Evolutionary conservation across 2,888 invertebrate genomes (phyloP), one percentile per base, ranked within the genome.

Genomic region (Pristionchus arcanus): DNA sequence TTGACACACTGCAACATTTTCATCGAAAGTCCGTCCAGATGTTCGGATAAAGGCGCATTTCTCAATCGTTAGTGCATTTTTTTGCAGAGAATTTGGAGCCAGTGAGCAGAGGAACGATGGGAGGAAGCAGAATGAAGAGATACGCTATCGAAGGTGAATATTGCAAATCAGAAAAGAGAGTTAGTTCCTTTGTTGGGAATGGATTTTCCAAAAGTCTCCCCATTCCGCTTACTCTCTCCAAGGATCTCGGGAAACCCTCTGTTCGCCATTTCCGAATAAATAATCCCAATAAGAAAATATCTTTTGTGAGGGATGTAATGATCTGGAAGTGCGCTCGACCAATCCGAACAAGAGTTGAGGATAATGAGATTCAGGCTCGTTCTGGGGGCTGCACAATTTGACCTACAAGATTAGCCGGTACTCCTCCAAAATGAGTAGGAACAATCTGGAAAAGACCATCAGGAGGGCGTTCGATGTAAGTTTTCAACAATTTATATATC

Each of bases 51-150:
- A 25, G 13, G 28, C 68, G 15, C 68, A 28, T 71, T 31, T 71
- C 16, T 71, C 31, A 16, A 34, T 34, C 71, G 31, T 5, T 11
- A 31, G 15, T 34, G 71, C 49, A 5, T 49, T 77, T 77, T 81
- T 81, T 53, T n/a, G 49, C 81, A 28, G 49, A 81, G 34, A 74
- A 81, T 53, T 53, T 81, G 37, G n/a, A 53, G 37, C 81, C 81
- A 53, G 49, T 37, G 49, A 63, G 9, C 11, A 11, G 63, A 9
- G 25, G 63, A 63, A 25, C 49, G 28, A 53, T 25, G 15, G 68
- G 37, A 53, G 15, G 15, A n/a, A 28, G 98, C 0, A 97, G 91
- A 37, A 83, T 88, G 34, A 93, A 92, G 83, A 90, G 93, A 81
- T 93, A 92, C 81, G 89, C 91, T 13, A 92, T 93, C n/a, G 92